Evolutionary conservation across 2,797 vertebrate genomes (phyloP).

Genomic region (Peromyscus eremicus): DNA sequence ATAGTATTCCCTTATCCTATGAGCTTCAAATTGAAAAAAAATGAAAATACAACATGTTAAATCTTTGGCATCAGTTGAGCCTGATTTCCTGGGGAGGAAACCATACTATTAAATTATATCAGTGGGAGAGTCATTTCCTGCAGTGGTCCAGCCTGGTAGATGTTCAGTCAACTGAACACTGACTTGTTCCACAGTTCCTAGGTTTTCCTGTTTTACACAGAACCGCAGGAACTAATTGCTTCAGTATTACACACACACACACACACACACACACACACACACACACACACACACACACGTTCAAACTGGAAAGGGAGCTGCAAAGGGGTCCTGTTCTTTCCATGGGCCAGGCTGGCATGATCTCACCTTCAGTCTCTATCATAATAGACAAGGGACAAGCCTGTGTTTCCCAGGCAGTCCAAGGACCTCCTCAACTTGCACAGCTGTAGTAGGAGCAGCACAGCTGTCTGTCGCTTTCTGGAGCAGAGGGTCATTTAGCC

Average conservation of each 20-base stretch:
- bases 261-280: background rate
- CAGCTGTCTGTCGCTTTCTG: background rate
- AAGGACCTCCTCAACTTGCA: background rate
- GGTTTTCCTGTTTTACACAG: background rate
- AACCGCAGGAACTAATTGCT: background rate
- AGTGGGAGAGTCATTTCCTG: background rate
- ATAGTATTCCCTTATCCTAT: background rate
- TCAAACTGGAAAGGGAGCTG: background rate
- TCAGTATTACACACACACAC: background rate
- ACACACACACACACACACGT: background rate
- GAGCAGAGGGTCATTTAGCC: background rate
- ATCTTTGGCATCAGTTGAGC: background rate
- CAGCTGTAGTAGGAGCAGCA: background rate
- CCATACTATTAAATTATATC: background rate
- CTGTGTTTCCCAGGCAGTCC: background rate
- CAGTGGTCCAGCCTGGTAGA: background rate
- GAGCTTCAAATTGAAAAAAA: background rate
- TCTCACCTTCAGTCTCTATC: background rate
- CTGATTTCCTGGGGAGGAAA: background rate
- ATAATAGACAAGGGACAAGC: background rate
- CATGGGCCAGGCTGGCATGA: background rate
- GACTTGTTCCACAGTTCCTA: background rate
- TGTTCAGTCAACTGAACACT: background rate
- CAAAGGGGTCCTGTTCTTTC: background rate
- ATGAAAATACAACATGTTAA: conserved; percentile 23